Base-by-base conservation (phyloP, 2,113 vertebrate genomes). In the Aptenodytes patagonicus region DNA sequence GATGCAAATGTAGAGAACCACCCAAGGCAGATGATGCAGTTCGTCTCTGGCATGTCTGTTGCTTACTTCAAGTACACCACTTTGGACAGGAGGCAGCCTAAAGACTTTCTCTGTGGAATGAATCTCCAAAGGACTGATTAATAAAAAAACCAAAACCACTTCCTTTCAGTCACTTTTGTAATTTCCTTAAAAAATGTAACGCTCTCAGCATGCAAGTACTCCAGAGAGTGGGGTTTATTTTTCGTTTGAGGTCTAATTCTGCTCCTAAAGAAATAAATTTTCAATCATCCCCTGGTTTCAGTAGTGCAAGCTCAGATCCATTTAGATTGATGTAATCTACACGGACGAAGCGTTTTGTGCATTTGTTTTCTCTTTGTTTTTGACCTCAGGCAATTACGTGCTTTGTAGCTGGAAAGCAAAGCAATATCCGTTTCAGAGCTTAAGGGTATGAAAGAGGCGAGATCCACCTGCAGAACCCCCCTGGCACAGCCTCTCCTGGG, bases 361-460 rank as follows among this genome's bases (percentile, higher is more conserved):
- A 25, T 93, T 89, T 83, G 55, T 58, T 79, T 96, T 82, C 36
- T 91, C 79, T 31, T 89, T 91, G 19, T 40, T 95, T 93, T 80
- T 76, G 26, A 52, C 75, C 47, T 95, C 87, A 83, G 62, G 95
- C 91, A 94, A 91, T 93, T 81, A 79, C 17, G 77, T 76, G 78
- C 64, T 97, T 97, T 76, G 85, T 76, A 85, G 65, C 87, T 97
- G 54, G 95, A 95, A 95, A 90, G 44, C 75, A 90, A 79, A 95
- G 76, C 54, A 87, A 44, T 76, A 52, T 44, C 61, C 28, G 55
- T 89, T 92, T 89, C 58, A 89, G 79, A 85, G 73, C 81, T 73
- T 44, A 61, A 71, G 46, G 52, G 14, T 71, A 36, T 38, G 62
- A 62, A 87, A 76, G 87, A 60, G 40, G 55, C 0, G 1, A 93